Evolutionary conservation across 2,888 invertebrate species (phyloP).

Genomic region (Dryococelus australis): DNA sequence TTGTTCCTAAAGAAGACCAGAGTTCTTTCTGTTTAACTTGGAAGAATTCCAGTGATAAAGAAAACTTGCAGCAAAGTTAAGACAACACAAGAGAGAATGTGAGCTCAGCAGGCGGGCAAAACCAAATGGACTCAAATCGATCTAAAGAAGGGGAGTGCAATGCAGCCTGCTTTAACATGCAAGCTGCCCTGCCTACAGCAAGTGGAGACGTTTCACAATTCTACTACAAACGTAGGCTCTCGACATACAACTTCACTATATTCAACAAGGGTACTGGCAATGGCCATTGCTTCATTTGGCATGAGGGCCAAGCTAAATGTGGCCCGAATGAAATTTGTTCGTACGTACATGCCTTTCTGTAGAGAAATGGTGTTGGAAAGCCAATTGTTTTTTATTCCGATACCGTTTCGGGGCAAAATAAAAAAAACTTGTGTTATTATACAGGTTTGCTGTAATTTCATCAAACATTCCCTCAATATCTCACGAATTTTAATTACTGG

Average conservation of each 20-base stretch:
- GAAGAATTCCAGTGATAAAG: too few species aligned
- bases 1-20: slow-evolving; percentile 30
- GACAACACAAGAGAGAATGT: slow-evolving; percentile 33
- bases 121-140: background rate
- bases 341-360: slow-evolving; percentile 10
- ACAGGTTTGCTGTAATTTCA: slow-evolving; percentile 26
- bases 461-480: slow-evolving; percentile 25
- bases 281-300: slow-evolving; percentile 31
- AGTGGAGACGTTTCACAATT: slow-evolving; percentile 20
- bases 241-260: slow-evolving; percentile 25
- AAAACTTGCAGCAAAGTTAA: slow-evolving; percentile 27
- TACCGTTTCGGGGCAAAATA: background rate
- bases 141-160: slow-evolving; percentile 23
- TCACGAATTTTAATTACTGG: slow-evolving; percentile 28
- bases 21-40: slow-evolving; percentile 23
- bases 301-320: slow-evolving; percentile 27
- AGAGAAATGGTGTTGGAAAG: slow-evolving; percentile 32
- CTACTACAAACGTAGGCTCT: slow-evolving; percentile 34
- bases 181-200: slow-evolving; percentile 23
- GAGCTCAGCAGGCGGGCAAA: slow-evolving; percentile 31
- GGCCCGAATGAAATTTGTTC: slow-evolving; percentile 30
- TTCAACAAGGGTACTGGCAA: slow-evolving; percentile 18
- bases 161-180: slow-evolving; percentile 27
- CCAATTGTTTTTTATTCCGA: slow-evolving; percentile 32
- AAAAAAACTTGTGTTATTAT: slow-evolving; percentile 30